Percentiles rank a stretch among this genome's conserved stretches.
Conservation (phyloP, 2,797 vertebrate species). For the Morelia viridis region DNA sequence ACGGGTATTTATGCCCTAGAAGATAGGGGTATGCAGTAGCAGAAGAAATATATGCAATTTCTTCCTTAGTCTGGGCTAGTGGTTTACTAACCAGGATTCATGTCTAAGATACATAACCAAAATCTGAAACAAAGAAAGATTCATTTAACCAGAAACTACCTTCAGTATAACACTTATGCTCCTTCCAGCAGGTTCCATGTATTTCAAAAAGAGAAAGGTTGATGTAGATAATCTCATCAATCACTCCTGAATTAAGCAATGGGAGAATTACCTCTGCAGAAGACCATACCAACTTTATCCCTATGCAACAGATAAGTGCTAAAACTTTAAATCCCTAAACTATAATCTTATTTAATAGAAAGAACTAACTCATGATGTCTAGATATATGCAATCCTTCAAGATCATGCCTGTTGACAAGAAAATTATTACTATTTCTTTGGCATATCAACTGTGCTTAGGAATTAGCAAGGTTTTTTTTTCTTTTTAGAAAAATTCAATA, state of each 20-base stretch:
- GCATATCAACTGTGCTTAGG: not conserved
- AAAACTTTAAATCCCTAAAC: not conserved
- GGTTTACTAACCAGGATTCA: not conserved
- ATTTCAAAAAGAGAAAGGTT: not conserved
- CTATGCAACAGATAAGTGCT: not conserved
- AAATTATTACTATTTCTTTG: not conserved
- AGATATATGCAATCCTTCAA: not conserved
- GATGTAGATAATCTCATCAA: not conserved
- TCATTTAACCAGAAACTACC: not conserved
- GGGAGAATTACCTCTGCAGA: not conserved
- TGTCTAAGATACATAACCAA: not conserved
- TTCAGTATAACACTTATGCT: not conserved
- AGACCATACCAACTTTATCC: not conserved
- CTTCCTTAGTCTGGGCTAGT: not conserved
- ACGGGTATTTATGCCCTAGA: not conserved
- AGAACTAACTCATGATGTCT: not conserved
- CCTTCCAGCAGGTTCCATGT: not conserved
- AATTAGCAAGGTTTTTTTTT: not conserved
- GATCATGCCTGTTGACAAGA: not conserved
- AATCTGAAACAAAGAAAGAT: not conserved
- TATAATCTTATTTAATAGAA: not conserved
- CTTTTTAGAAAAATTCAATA: not conserved
- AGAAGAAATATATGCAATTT: not conserved
- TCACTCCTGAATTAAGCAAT: not conserved
- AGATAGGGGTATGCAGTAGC: not conserved